phyloP scores from a whole-genome alignment of 2,113 vertebrate genomes.

The Pheucticus melanocephalus region DNA sequence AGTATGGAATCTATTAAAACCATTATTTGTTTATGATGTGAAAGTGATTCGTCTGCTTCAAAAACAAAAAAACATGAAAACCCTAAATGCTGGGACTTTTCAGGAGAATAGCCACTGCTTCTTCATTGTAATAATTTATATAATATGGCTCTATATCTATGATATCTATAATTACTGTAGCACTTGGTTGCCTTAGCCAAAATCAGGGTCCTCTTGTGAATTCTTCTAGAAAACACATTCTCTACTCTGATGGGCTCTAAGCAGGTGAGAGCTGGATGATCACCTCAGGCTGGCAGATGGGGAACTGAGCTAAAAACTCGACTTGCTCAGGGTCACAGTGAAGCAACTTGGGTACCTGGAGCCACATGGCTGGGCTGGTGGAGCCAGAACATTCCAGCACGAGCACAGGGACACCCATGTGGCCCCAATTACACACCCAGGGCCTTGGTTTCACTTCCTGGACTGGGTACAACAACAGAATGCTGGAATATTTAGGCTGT shows the following conservation, averaged over 20 bases:
- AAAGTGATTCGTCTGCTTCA: slow-evolving; percentile 49
- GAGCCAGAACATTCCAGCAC: accelerated
- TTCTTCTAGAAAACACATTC: not conserved
- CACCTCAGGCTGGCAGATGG: not conserved
- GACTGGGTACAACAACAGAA: not conserved
- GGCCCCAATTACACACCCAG: slow-evolving; percentile 13
- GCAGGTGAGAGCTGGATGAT: not conserved
- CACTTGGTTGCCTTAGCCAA: not conserved
- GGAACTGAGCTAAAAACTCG: not conserved
- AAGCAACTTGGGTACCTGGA: not conserved
- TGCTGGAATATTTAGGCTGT: not conserved
- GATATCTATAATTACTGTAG: not conserved
- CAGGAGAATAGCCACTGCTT: not conserved
- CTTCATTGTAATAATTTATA: not conserved
- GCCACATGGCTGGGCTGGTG: not conserved
- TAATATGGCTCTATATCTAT: not conserved
- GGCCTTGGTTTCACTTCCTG: slow-evolving; percentile 4
- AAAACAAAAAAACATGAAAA: slow-evolving; percentile 13
- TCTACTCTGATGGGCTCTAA: not conserved
- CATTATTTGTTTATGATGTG: slow-evolving; percentile 59
- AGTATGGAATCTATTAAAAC: slow-evolving; percentile 54
- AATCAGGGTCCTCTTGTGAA: not conserved
- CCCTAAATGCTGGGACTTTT: not conserved
- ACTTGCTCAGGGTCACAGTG: accelerated
- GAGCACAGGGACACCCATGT: not conserved